Percentiles rank a stretch among this genome's conserved stretches.
These are phyloP conservation scores for Saturnia pavonia DNA, from an alignment of 2,888 invertebrate genomes.

Conservation along the genomic window DNA sequence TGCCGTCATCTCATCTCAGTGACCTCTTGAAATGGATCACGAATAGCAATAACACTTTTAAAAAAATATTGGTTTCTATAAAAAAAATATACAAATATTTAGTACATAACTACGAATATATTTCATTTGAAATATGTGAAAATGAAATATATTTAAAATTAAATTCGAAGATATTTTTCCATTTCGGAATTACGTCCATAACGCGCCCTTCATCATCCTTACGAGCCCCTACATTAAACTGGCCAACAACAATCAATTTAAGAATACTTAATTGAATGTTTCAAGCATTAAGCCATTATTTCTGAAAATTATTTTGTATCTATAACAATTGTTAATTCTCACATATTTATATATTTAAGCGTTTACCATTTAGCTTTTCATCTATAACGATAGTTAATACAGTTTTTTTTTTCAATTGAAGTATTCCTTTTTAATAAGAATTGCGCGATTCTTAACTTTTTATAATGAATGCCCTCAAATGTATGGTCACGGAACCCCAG, in stretches of 20 bases:
- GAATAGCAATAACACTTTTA: not conserved
- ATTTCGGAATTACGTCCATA: not conserved
- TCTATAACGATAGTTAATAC: too few relatives aligned
- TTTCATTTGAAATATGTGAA: not conserved
- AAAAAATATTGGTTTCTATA: not conserved
- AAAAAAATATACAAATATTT: too few relatives aligned
- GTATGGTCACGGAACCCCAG: not conserved
- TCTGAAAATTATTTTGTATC: not conserved
- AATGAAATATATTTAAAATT: not conserved
- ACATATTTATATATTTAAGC: not conserved
- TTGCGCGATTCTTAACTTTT: too few relatives aligned
- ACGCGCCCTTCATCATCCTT: not conserved
- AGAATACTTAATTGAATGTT: not conserved
- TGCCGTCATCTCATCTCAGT: constrained; percentile 27
- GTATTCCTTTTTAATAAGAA: too few relatives aligned
- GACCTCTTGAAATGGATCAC: constrained; percentile 5
- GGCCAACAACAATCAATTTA: not conserved
- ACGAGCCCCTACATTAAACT: not conserved
- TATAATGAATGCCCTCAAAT: not conserved
- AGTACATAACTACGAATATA: too few relatives aligned
- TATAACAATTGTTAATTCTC: not conserved
- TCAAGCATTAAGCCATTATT: not conserved
- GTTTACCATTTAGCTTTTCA: not conserved
- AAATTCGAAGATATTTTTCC: not conserved
- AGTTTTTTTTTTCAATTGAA: too few relatives aligned